Base-by-base conservation (phyloP, 2,113 vertebrate genomes). In the Perca flavescens region DNA sequence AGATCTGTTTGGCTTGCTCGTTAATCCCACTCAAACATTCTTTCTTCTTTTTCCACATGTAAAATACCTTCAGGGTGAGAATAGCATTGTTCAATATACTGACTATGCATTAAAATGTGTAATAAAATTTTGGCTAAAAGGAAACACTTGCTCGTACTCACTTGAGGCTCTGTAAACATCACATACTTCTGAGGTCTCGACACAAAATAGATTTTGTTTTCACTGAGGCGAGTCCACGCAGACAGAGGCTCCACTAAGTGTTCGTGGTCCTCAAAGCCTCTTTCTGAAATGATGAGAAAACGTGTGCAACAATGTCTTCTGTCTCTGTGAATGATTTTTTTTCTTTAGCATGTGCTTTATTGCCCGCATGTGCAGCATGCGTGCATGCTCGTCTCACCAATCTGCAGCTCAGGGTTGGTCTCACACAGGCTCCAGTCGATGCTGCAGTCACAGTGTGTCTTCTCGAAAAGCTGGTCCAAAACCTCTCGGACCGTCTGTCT, bases 241-340 rank as follows among this genome's bases (percentile, higher is more conserved):
- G 97, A 97, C 87, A 99, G 93, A 25, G 94, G 90, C 84, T 97
- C 96, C 91, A 98, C 95, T 74, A 99, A 92, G 86, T 95, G 95
- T 90, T 99, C 98, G 73, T 99, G 98, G 91, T 99, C 98, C 96
- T 99, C 98, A 88, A 98, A 97, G 91, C 95, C 93, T 75, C 98
- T 96, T 87, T 98, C 98, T 99, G 88, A 77, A 85, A 85, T 14
- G 3, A 54, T 96, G 66, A 71, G 31, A 67, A 28, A 19, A 50
- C 34, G 25, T 40, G 6, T 64, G 46, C 25, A 40, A 14, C 61
- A 36, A 36, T 16, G 43, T 60, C 43, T 60, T 31, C 15, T 50
- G 28, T 31, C 25, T 50, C 57, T 49, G 65, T 64, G 57, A 7
- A 19, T 8, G 4, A 40, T 40, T 57, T 1, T 36, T 34, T 4